Conservation (phyloP, 2,888 invertebrate genomes). For the Apodemia duryi region DNA sequence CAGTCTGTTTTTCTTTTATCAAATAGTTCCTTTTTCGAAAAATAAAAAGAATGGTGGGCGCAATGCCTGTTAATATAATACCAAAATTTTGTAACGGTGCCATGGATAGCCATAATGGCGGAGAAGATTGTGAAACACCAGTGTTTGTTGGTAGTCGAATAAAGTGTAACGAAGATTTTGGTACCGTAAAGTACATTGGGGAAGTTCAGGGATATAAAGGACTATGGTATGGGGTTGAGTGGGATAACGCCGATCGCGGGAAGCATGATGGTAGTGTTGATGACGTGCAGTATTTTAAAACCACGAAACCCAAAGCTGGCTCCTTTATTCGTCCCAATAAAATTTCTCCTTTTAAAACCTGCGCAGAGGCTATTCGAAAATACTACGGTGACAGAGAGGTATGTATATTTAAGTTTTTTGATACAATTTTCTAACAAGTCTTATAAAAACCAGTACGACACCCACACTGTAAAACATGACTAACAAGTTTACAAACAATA, state of each 20-base stretch:
- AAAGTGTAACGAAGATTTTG: slow-evolving; percentile 65
- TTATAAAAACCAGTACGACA: not conserved
- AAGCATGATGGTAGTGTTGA: slow-evolving; percentile 95
- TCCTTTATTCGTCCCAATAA: slow-evolving; percentile 93
- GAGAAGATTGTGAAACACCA: slow-evolving; percentile 63
- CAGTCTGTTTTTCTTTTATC: slow-evolving; percentile 67
- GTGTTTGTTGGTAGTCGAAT: slow-evolving; percentile 70
- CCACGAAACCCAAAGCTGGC: slow-evolving; percentile 88
- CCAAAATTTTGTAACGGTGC: slow-evolving; percentile 75
- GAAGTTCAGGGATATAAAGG: slow-evolving; percentile 84
- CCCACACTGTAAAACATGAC: slow-evolving; percentile 6
- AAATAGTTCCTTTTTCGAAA: slow-evolving; percentile 71
- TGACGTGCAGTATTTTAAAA: slow-evolving; percentile 88
- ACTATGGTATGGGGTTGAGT: slow-evolving; percentile 96
- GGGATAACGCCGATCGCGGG: slow-evolving; percentile 93
- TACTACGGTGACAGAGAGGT: slow-evolving; percentile 74
- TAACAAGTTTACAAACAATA: slow-evolving; percentile 7
- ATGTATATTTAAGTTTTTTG: slow-evolving; percentile 24
- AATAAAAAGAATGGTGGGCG: slow-evolving; percentile 74
- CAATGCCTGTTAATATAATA: slow-evolving; percentile 75
- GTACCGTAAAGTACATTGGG: slow-evolving; percentile 86
- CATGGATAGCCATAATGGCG: slow-evolving; percentile 73
- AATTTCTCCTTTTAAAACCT: slow-evolving; percentile 84
- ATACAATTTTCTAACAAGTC: not conserved
- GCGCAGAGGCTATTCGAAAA: slow-evolving; percentile 84